Evolutionary conservation across 37 sponge, comb jelly and placozoan genomes (phyloP), one percentile per base, ranked within the genome.

Genomic region (Diacarnus erythraeanus): DNA sequence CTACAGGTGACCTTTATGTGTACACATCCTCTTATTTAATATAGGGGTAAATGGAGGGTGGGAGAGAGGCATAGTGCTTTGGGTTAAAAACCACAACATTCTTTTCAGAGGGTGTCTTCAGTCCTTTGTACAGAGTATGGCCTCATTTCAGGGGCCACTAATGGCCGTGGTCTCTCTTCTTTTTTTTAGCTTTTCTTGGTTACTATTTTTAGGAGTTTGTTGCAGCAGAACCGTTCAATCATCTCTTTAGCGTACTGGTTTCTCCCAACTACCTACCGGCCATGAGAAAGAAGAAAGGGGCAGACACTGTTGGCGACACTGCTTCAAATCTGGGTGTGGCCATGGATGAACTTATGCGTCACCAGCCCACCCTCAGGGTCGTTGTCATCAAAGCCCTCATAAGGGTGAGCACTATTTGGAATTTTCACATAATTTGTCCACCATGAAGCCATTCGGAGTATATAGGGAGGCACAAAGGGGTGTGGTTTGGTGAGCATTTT

Each of bases 261-360:
- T 81, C 86, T 8, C 92, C 92, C 0, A 85, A 91, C n/a, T 98
- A 96, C 80, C 86, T 95, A 2, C 89, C 91, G 23, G 96, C 99
- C 41, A 96, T 98, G 99, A 80, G 94, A 41, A 79, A 87, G 69
- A 86, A 94, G 66, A 92, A 91, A 59, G 86, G 89, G 4, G 60
- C 86, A 37, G 96, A 95, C 65, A 69, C 73, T 21, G 44, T 66
- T 4, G 79, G 90, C 42, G 97, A 91, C 59, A 97, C 97, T 12
- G 94, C 94, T 15, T 75, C 89, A 20, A 94, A 88, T 30, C 86
- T 98, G 20, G 98, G 98, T 22, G 76, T 80, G n/a, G 90, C 93
- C 37, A 93, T 98, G 98, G 98, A 98, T 47, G 94, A 98, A 71
- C 83, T 98, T 27, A 96, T 98, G 94, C 79, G 98, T 25, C 98